A percentile compares a stretch with the other conserved stretches of the same genome.
phyloP scores from a whole-genome alignment of 2,113 vertebrate species.

The Pongo pygmaeus region DNA sequence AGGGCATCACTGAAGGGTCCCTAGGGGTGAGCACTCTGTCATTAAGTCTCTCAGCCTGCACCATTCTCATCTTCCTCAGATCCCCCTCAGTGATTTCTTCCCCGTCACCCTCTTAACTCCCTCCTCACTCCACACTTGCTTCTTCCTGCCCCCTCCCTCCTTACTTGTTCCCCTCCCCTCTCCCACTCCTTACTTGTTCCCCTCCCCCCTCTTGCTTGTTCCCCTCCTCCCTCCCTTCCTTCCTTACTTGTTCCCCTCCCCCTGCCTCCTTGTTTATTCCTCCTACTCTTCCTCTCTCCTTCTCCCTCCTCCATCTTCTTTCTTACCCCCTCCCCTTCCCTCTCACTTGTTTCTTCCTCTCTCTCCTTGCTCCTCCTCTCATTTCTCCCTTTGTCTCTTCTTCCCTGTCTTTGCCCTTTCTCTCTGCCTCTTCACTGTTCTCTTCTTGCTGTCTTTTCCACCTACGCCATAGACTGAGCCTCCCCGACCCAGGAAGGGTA shows the following conservation, averaged over 20 bases:
- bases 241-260: background rate
- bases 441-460: background rate
- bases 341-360: no score
- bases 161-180: no score
- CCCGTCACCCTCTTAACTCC: no score
- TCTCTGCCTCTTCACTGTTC: background rate
- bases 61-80: background rate
- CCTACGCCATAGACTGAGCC: background rate
- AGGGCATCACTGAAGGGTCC: background rate
- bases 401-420: background rate
- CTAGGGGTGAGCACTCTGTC: background rate
- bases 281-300: background rate
- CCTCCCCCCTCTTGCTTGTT: no score
- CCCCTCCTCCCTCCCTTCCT: no score
- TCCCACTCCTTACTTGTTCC: rapidly evolving
- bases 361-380: background rate
- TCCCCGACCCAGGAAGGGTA: background rate
- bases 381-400: background rate
- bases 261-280: no score
- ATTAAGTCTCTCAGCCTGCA: no score
- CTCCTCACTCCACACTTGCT: background rate
- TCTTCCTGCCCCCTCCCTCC: no score
- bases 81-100: no score
- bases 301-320: no score
- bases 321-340: rapidly evolving